Base-by-base conservation (phyloP, 2,888 invertebrate species). In the Cistogaster globosa region DNA sequence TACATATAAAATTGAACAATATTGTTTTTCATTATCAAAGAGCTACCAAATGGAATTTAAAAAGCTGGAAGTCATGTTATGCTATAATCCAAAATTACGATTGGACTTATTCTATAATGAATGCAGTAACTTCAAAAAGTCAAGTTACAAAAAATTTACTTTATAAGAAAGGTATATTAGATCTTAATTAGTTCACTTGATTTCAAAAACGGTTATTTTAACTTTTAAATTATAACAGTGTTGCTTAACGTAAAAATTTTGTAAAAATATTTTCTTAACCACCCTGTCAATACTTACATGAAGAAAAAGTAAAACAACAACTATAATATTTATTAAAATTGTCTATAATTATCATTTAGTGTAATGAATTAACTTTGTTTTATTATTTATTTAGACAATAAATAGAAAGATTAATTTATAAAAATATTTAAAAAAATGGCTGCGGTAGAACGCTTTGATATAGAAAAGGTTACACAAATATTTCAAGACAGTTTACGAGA, bases 401-500 rank as follows among this genome's bases (percentile, higher is more conserved):
- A 51, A 62, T 53, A 26, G 16, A 53, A 65, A 76, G 26, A 67
- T 55, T 9, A 57, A 12, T 18, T 8, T 36, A 2, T 53, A 8
- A 62, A 53, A 38, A 18, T n/a, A n/a, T 45, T 9, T 26, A 6
- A 36, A 12, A 36, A 20, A 57, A 87, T 87, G 87, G 82, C 87
- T 26, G 83, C 87, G 42, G 84, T 88, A 12, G 94, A 93, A 89
- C 93, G 93, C 79, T 95, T 95, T 88, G 93, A 95, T 91, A 93
- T 95, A 53, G 92, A 93, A 87, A 91, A 93, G 63, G 95, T 95
- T 0, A 93, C 95, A 79, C 94, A 95, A 90, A 93, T 94, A 88
- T 96, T 97, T 90, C 94, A 94, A 89, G 93, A 87, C 4, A 89
- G 96, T 75, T 92, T 96, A 8, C 92, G 94, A 86, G 95, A 95